These are phyloP conservation scores for Scaptomyza cyrtandrae DNA, from an alignment of 2,888 invertebrate genomes.

Conservation along the genomic window DNA sequence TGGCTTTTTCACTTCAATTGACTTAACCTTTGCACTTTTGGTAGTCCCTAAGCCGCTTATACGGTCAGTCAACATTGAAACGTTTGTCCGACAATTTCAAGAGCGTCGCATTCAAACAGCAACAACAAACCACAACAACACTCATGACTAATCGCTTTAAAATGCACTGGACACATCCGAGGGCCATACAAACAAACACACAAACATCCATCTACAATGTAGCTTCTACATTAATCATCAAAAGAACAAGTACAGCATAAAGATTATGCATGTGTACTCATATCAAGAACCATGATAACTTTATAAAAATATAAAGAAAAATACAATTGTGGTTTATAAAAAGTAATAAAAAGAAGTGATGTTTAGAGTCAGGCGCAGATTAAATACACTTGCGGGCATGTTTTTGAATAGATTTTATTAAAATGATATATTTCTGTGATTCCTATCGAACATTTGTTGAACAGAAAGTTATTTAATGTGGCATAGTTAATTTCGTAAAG, in stretches of 20 bases:
- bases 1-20: constrained; percentile 38
- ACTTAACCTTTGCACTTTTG: constrained; percentile 57
- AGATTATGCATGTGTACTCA: constrained; percentile 38
- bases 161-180: constrained; percentile 49
- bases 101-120: constrained; percentile 19
- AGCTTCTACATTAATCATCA: constrained; percentile 49
- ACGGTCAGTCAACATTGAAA: constrained; percentile 38
- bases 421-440: background rate
- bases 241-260: constrained; percentile 38
- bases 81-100: constrained; percentile 42
- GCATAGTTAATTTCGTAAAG: too few relatives aligned
- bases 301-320: constrained; percentile 25
- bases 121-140: constrained; percentile 20
- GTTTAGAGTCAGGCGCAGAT: background rate
- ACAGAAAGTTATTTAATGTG: background rate
- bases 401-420: background rate
- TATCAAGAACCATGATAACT: constrained; percentile 45
- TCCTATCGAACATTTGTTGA: background rate
- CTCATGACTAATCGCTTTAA: constrained; percentile 62
- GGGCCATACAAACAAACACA: constrained; percentile 8
- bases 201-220: constrained; percentile 7
- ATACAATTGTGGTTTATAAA: constrained; percentile 54
- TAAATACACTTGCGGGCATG: constrained; percentile 4
- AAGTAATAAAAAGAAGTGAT: constrained; percentile 11
- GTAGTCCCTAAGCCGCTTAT: constrained; percentile 54